Base-by-base conservation (phyloP, 2,797 vertebrate genomes). In the Enteromius viviparus region DNA sequence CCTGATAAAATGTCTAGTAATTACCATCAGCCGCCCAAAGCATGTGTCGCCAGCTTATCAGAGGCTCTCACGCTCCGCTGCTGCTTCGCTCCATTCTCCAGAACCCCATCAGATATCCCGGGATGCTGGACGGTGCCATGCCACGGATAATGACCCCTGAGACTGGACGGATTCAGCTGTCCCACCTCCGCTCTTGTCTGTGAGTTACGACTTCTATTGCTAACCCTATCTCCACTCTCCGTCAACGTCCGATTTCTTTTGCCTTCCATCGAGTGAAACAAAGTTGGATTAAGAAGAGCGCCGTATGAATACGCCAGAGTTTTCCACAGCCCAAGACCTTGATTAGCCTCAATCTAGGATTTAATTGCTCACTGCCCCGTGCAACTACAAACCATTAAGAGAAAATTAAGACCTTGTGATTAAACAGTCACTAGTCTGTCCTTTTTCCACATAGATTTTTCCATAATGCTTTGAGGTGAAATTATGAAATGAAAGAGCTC, bases 1-100 rank as follows among this genome's bases (percentile, higher is more conserved):
- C 51, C 53, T 76, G 84, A 85, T 85, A 81, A 81, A 80, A 80
- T 77, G 78, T 80, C 26, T 26, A 66, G 77, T 60, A 83, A 66
- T 76, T 72, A 85, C 76, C 29, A 7, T 34, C 64, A 76, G 62
- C 32, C 69, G 26, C 58, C 55, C 64, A 45, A 45, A 85, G 74
- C 84, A 34, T 65, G 72, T 85, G 40, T 81, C 53, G 40, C 65
- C 55, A 79, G 71, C 81, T 87, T 78, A 85, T 87, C 86, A 60
- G 17, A 10, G 23, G 26, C 68, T 70, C 55, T 76, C 66, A 80
- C 66, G 40, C 62, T 82, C 74, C 32, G 17, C 55, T 19, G 26
- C 45, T 3, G 17, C 23, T 62, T 42, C 42, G 37, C 23, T 47
- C 17, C 17, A 3, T 15, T 49, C 26, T 40, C 66, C 45, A 55